phyloP scores from a whole-genome alignment of 92 coral and sea anemone species.

The Chrysogorgia sp. region DNA sequence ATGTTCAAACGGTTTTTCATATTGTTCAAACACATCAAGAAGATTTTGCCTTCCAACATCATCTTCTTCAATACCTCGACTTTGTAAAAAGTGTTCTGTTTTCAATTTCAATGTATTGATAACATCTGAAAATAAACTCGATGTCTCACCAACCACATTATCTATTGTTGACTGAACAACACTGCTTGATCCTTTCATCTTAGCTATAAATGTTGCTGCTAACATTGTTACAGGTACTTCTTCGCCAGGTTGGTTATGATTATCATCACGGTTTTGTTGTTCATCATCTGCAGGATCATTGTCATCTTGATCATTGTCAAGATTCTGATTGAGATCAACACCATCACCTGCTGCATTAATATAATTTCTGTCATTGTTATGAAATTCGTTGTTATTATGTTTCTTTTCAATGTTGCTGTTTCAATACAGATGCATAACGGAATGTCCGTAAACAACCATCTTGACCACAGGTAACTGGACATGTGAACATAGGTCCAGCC shows the following conservation, averaged over 20 bases:
- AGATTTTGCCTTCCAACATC: not conserved
- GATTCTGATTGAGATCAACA: not conserved
- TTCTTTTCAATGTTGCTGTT: constrained; percentile 1
- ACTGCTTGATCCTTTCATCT: constrained; percentile 7
- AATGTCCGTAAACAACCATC: constrained; percentile 23
- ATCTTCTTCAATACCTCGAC: constrained; percentile 9
- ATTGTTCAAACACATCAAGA: constrained; percentile 3
- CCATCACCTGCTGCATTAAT: not conserved
- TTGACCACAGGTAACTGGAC: constrained; percentile 18
- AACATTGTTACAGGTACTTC: too few species aligned
- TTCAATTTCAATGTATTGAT: not conserved
- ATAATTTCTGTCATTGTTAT: too few species aligned
- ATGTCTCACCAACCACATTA: constrained; percentile 24
- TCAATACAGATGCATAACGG: not conserved
- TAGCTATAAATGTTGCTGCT: not conserved
- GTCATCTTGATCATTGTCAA: not conserved
- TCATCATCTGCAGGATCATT: too few species aligned
- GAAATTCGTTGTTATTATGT: not conserved
- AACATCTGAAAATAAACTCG: constrained; percentile 24
- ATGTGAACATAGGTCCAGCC: constrained; percentile 2
- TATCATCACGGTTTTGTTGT: too few species aligned
- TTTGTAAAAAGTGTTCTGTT: constrained; percentile 1
- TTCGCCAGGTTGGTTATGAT: too few species aligned
- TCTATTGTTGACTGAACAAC: constrained; percentile 18
- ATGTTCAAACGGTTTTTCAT: not conserved